Evolutionary conservation across 2,888 invertebrate species (phyloP).

Genomic region (Lumbricus terrestris): DNA sequence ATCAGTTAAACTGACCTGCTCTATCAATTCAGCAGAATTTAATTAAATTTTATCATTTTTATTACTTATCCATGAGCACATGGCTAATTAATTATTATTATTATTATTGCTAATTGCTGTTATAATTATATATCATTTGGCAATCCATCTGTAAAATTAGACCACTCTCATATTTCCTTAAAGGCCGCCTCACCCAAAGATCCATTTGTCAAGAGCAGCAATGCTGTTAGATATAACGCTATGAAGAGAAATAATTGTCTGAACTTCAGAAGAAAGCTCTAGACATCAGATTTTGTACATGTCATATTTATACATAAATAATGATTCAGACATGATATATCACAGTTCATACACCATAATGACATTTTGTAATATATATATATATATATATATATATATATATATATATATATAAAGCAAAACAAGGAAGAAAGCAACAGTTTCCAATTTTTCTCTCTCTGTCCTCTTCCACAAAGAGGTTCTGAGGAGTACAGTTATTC

Average conservation of each 20-base stretch:
- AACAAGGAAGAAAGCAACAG: not conserved
- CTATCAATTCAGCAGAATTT: not conserved
- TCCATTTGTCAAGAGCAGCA: not conserved
- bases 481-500: too few species aligned
- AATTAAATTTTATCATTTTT: too few species aligned
- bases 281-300: not conserved
- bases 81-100: too few species aligned
- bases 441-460: not conserved
- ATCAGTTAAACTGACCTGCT: not conserved
- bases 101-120: too few species aligned
- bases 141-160: not conserved
- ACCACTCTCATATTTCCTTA: not conserved
- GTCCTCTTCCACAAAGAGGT: not conserved
- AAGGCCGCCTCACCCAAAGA: not conserved
- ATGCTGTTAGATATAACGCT: not conserved
- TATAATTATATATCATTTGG: not conserved
- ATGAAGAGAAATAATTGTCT: not conserved
- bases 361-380: too few species aligned
- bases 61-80: too few species aligned
- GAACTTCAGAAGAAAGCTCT: not conserved
- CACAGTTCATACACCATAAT: too few species aligned
- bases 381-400: too few species aligned
- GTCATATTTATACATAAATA: too few species aligned
- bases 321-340: too few species aligned
- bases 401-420: too few species aligned